These are phyloP conservation scores for Tetranychus cinnabarinus DNA, from an alignment of 1,140 invertebrate species.

Conservation along the genomic window DNA sequence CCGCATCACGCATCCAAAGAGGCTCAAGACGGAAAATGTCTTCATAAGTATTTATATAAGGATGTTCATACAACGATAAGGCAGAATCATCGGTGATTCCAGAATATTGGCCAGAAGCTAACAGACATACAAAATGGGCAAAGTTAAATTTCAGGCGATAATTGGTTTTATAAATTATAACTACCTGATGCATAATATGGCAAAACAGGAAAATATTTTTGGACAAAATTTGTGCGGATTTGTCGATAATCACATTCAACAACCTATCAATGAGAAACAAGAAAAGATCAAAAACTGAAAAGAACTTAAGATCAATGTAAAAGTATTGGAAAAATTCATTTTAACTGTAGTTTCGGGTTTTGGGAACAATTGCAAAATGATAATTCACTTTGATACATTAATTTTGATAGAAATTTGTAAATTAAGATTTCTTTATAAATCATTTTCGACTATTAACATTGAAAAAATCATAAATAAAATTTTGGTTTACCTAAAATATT, in stretches of 20 bases:
- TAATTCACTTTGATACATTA: too few relatives aligned
- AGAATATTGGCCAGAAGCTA: not conserved
- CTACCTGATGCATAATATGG: not conserved
- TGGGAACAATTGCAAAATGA: too few relatives aligned
- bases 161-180: not conserved
- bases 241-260: constrained; percentile 18
- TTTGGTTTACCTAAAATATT: too few relatives aligned
- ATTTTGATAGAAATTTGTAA: too few relatives aligned
- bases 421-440: too few relatives aligned
- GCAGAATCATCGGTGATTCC: too few relatives aligned
- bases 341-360: too few relatives aligned
- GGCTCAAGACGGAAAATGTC: constrained; percentile 13
- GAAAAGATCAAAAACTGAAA: too few relatives aligned
- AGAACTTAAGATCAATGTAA: too few relatives aligned
- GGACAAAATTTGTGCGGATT: constrained; percentile 21
- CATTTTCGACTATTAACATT: too few relatives aligned
- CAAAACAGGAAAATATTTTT: constrained; percentile 21
- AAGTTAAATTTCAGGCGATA: constrained; percentile 13
- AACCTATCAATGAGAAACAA: constrained; percentile 10
- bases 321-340: too few relatives aligned
- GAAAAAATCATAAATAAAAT: too few relatives aligned
- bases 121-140: constrained; percentile 13
- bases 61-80: not conserved
- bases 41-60: not conserved
- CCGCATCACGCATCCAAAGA: constrained; percentile 22